Base-by-base conservation (phyloP, 2,888 invertebrate genomes). In the Abscondita cerata region DNA sequence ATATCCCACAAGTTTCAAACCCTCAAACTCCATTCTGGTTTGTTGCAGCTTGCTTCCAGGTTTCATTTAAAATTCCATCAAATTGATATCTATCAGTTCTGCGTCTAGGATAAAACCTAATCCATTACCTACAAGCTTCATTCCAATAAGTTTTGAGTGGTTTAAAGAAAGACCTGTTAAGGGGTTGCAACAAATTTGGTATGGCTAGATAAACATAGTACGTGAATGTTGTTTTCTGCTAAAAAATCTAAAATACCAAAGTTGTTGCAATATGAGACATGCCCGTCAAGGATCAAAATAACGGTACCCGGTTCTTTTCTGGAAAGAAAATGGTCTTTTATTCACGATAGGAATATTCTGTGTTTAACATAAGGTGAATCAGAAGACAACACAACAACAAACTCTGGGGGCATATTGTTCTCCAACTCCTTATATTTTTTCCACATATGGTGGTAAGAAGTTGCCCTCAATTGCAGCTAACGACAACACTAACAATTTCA, bases 1-100 rank as follows among this genome's bases (percentile, higher is more conserved):
- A 31, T 44, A 55, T 55, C 12, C 19, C 55, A 47, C 55, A 55
- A 6, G 40, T 20, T 25, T 55, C 36, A 46, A 55, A 25, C 25
- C 46, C 56, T 18, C 40, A 51, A 2, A 20, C 57, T 12, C 40
- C 51, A 40, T 57, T 57, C 31, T 38, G 40, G 12, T 50, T 51
- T 15, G 20, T 40, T 12, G 34, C 50, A 25, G 51, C 41, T 40
- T 51, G 57, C n/a, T 40, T 50, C 51, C 40, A 57, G 13, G 57
- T 31, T 50, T 57, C 9, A 11, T 50, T 51, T 51, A 50, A 36
- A 4, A 55, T 47, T 55, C 31, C 47, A 3, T 5, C 55, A 55
- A 47, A 55, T 11, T 47, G 19, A 15, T 47, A 47, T 16, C 33
- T 55, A 12, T 33, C 36, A 36, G 47, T 47, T 36, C 11, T 36